These are phyloP conservation scores for Tiliacea citrago DNA, from an alignment of 2,888 invertebrate species.

Conservation along the genomic window DNA sequence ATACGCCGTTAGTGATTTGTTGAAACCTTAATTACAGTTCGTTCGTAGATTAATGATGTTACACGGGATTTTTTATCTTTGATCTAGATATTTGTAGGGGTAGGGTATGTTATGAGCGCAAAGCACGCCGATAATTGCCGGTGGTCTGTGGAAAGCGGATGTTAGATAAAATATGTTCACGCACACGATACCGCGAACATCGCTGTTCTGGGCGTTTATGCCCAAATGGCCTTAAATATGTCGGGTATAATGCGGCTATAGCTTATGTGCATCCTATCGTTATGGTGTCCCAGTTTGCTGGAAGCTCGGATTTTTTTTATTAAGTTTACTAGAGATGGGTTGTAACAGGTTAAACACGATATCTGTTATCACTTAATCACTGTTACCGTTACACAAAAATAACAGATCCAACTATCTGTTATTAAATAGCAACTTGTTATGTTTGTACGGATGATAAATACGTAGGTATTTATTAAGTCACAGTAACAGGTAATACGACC, in stretches of 20 bases:
- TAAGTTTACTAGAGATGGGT: constrained; percentile 12
- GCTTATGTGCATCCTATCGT: constrained; percentile 60
- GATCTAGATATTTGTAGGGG: constrained; percentile 68
- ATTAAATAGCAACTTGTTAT: too few species aligned
- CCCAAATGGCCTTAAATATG: constrained; percentile 69
- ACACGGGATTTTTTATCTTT: constrained; percentile 77
- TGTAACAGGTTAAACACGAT: too few species aligned
- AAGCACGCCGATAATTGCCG: constrained; percentile 87
- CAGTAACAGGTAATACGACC: too few species aligned
- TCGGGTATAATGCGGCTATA: constrained; percentile 57
- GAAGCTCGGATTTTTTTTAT: constrained; percentile 22
- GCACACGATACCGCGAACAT: constrained; percentile 83
- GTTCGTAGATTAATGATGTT: constrained; percentile 83
- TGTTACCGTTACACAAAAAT: too few species aligned
- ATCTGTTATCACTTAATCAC: too few species aligned
- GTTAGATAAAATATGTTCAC: constrained; percentile 88
- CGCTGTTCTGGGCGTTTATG: constrained; percentile 76
- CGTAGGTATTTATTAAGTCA: too few species aligned
- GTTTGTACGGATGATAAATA: too few species aligned
- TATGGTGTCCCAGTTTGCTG: constrained; percentile 59
- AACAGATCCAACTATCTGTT: too few species aligned
- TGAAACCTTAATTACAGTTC: constrained; percentile 85
- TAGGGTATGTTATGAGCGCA: constrained; percentile 80
- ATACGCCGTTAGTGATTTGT: constrained; percentile 84
- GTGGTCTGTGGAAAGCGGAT: constrained; percentile 80